These are phyloP conservation scores for Cephalopterus ornatus DNA, from an alignment of 2,113 vertebrate genomes.

Conservation along the genomic window DNA sequence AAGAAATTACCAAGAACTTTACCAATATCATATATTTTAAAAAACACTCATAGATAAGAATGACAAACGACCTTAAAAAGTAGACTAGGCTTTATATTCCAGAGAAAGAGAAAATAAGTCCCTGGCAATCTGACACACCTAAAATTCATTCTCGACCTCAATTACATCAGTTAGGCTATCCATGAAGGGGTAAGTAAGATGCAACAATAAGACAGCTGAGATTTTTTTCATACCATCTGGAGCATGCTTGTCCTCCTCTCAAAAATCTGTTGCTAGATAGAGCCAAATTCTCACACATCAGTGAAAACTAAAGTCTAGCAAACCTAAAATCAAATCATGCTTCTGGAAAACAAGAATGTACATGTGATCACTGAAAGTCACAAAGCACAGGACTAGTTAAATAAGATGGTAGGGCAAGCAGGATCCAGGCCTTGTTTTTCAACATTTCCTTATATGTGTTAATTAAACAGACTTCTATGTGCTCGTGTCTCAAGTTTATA, in stretches of 20 bases:
- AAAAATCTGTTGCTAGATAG: slow-evolving; percentile 52
- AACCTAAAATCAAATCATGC: slow-evolving; percentile 5
- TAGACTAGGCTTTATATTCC: not conserved
- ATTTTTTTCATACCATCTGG: slow-evolving; percentile 46
- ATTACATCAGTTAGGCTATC: not conserved
- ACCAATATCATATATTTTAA: not conserved
- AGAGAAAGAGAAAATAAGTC: not conserved
- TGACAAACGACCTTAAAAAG: not conserved
- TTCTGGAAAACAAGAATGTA: not conserved
- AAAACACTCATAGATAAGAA: not conserved
- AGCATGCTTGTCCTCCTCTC: slow-evolving; percentile 10
- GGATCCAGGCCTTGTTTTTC: not conserved
- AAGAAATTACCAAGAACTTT: not conserved
- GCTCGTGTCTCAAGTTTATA: not conserved
- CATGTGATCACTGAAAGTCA: not conserved
- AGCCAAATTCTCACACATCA: slow-evolving; percentile 46
- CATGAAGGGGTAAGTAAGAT: not conserved
- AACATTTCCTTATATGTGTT: not conserved
- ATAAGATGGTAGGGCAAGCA: not conserved
- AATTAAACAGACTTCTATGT: not conserved
- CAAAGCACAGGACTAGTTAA: not conserved
- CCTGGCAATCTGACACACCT: not conserved
- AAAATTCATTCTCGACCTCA: not conserved
- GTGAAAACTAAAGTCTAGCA: slow-evolving; percentile 44
- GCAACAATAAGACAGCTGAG: slow-evolving; percentile 1